Evolutionary conservation across 2,113 vertebrate genomes (phyloP).

Genomic region (Morone saxatilis): DNA sequence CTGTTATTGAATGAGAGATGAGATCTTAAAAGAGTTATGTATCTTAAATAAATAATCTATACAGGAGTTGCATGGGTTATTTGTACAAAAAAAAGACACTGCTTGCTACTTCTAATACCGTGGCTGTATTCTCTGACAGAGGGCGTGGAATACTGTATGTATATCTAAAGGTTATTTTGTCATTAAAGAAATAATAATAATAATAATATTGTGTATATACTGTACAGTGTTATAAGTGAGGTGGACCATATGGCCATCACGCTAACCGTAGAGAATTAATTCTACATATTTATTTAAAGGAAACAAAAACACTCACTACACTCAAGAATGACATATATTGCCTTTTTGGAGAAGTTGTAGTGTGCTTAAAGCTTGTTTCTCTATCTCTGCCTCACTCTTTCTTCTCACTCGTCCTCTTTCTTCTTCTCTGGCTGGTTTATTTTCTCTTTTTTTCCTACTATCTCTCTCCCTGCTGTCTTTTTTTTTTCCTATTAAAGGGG

Average conservation of each 20-base stretch:
- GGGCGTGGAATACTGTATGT: constrained; percentile 76
- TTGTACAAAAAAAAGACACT: constrained; percentile 78
- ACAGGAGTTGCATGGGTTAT: constrained; percentile 80
- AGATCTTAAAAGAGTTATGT: constrained; percentile 72
- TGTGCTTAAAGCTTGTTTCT: constrained; percentile 70
- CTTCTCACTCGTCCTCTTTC: constrained; percentile 18
- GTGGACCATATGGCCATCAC: constrained; percentile 65
- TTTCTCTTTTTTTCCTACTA: neutral
- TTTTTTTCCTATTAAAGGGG: neutral
- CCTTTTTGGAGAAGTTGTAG: constrained; percentile 82
- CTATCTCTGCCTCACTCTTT: constrained; percentile 51
- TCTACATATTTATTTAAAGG: constrained; percentile 86
- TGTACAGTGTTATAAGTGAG: constrained; percentile 84
- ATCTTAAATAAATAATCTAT: constrained; percentile 78
- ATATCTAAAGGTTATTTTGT: constrained; percentile 85
- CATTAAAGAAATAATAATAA: constrained; percentile 77
- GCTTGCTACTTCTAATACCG: constrained; percentile 81
- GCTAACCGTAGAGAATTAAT: constrained; percentile 78
- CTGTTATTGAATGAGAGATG: constrained; percentile 82
- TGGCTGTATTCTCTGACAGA: constrained; percentile 83
- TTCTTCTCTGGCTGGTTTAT: constrained; percentile 26
- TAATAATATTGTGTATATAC: constrained; percentile 85
- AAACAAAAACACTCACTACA: constrained; percentile 74
- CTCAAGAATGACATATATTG: constrained; percentile 88
- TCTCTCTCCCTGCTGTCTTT: neutral